Percentiles rank a stretch among this genome's conserved stretches.
Conservation (phyloP, 2,797 vertebrate genomes). For the Oophaga sylvatica region DNA sequence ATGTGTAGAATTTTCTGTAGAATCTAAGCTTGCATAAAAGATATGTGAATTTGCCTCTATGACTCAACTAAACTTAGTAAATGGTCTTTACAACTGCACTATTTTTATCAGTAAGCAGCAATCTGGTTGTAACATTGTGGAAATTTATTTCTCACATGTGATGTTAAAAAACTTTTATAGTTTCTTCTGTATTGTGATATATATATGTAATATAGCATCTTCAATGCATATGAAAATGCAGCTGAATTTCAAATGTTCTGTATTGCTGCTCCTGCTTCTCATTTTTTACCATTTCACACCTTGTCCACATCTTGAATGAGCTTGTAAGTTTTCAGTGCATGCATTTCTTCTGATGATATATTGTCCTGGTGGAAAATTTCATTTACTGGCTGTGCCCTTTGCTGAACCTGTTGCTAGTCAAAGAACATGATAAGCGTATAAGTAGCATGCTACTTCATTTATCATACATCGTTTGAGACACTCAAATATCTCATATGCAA, state of each 20-base stretch:
- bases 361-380: conserved; percentile 98
- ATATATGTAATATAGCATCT: conserved; percentile 73
- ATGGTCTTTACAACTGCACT: neutral
- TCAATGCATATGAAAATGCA: conserved; percentile 86
- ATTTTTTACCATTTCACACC: conserved; percentile 87
- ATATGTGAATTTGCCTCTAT: neutral
- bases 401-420: conserved; percentile 99
- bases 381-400: conserved; percentile 98
- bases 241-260: conserved; percentile 86
- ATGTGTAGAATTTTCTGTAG: neutral
- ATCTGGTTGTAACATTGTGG: neutral
- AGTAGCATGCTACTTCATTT: conserved; percentile 98
- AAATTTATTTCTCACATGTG: conserved; percentile 25
- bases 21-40: neutral
- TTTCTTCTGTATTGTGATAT: conserved; percentile 52
- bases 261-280: conserved; percentile 76
- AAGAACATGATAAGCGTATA: conserved; percentile 98
- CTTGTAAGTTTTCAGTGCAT: conserved; percentile 91
- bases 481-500: conserved; percentile 94
- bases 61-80: neutral
- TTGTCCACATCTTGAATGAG: conserved; percentile 87
- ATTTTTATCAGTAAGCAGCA: neutral
- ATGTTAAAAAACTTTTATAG: conserved; percentile 18
- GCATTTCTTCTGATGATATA: conserved; percentile 99
- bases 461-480: conserved; percentile 97